These are phyloP conservation scores for Calycopis cecrops DNA, from an alignment of 1,140 invertebrate species.

Conservation along the genomic window DNA sequence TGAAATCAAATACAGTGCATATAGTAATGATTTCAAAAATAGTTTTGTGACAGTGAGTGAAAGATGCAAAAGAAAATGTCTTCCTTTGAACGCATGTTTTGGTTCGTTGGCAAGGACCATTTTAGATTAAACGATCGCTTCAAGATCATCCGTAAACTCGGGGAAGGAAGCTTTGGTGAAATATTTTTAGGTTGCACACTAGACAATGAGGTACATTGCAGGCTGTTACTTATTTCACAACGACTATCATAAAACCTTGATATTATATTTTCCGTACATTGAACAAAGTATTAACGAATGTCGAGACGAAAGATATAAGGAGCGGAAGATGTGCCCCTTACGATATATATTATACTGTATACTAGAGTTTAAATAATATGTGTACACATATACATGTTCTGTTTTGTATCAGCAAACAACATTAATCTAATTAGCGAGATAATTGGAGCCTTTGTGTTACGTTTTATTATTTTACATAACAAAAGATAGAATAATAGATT, in stretches of 20 bases:
- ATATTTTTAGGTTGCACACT: conserved; percentile 89
- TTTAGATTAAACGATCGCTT: conserved; percentile 94
- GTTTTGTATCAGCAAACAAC: too few relatives aligned
- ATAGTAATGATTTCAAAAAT: conserved; percentile 5
- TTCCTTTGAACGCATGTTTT: conserved; percentile 64
- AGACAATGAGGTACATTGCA: neutral
- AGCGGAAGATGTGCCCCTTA: too few relatives aligned
- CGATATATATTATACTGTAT: too few relatives aligned
- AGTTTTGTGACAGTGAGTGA: conserved; percentile 47
- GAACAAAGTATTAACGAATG: too few relatives aligned
- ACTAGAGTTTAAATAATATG: too few relatives aligned
- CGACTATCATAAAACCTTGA: conserved; percentile 10
- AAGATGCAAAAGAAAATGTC: conserved; percentile 70
- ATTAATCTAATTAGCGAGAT: too few relatives aligned
- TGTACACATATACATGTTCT: too few relatives aligned
- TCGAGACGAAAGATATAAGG: too few relatives aligned
- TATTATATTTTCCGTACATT: too few relatives aligned
- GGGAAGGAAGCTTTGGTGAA: conserved; percentile 98
- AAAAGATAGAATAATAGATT: too few relatives aligned
- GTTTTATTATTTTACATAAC: neutral
- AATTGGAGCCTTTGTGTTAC: too few relatives aligned
- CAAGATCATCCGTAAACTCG: conserved; percentile 97
- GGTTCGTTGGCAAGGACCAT: conserved; percentile 69
- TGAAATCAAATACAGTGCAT: conserved; percentile 2
- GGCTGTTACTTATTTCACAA: conserved; percentile 19